Evolutionary conservation across 1,140 invertebrate genomes (phyloP).

Genomic region (Limonius californicus): DNA sequence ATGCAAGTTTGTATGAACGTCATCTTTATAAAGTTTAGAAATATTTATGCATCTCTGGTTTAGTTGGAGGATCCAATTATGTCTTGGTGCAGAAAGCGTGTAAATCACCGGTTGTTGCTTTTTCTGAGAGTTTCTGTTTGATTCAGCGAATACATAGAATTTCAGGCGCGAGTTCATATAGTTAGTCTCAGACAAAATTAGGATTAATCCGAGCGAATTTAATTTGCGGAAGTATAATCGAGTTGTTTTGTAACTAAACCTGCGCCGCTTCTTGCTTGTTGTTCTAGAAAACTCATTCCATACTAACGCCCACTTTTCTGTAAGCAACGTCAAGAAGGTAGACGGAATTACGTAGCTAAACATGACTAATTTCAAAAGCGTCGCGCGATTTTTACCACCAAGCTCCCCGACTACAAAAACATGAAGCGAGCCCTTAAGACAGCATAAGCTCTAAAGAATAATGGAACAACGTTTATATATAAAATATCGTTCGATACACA

Average conservation of each 20-base stretch:
- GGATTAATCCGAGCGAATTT: constrained; percentile 5
- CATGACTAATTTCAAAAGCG: neutral
- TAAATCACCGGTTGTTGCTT: too few species aligned
- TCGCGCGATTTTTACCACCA: neutral
- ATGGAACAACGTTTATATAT: neutral
- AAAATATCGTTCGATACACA: constrained; percentile 14
- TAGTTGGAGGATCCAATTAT: too few species aligned
- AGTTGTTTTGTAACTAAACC: constrained; percentile 1
- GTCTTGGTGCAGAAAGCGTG: too few species aligned
- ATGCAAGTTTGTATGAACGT: too few species aligned
- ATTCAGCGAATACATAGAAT: too few species aligned
- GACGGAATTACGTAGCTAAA: too few species aligned
- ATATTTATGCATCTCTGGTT: too few species aligned
- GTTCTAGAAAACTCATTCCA: neutral
- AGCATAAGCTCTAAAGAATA: neutral
- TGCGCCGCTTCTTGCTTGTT: neutral
- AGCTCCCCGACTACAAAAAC: neutral
- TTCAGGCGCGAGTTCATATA: too few species aligned
- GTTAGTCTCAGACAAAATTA: neutral
- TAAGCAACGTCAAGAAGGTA: neutral
- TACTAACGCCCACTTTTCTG: neutral
- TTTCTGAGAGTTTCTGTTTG: neutral
- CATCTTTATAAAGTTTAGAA: too few species aligned
- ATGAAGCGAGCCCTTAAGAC: constrained; percentile 6
- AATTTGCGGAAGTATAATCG: constrained; percentile 11